Conservation (phyloP, 2,888 invertebrate species). For the Coleophora deauratella region DNA sequence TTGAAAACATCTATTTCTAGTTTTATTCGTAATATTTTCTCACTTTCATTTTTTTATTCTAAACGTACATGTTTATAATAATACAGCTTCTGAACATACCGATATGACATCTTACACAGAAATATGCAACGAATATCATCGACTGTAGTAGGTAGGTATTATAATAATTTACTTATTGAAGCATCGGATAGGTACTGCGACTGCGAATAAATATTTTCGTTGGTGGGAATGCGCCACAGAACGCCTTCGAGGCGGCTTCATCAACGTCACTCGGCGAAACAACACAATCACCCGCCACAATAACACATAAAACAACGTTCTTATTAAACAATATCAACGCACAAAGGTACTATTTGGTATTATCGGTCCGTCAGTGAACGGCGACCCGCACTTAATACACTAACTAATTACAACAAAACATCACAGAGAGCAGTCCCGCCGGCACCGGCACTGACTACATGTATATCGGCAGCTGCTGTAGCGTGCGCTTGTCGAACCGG, state of each 20-base stretch:
- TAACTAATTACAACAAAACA: conserved; percentile 61
- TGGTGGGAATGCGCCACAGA: conserved; percentile 37
- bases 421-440: conserved; percentile 47
- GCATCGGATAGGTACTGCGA: conserved; percentile 63
- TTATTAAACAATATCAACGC: conserved; percentile 54
- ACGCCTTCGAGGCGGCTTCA: not conserved
- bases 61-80: conserved; percentile 70
- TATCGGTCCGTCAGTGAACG: conserved; percentile 35
- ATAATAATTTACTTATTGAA: conserved; percentile 55
- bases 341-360: conserved; percentile 68
- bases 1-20: conserved; percentile 68
- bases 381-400: conserved; percentile 43
- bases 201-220: conserved; percentile 64
- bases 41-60: conserved; percentile 71
- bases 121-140: conserved; percentile 64
- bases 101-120: conserved; percentile 71
- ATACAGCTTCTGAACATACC: conserved; percentile 73
- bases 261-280: not conserved
- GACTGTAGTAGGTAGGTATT: conserved; percentile 37
- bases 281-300: conserved; percentile 31
- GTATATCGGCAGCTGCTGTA: conserved; percentile 71
- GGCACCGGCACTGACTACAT: conserved; percentile 42
- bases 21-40: conserved; percentile 71
- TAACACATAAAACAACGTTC: conserved; percentile 60
- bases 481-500: conserved; percentile 67